These are phyloP conservation scores for Folsomia candida DNA, from an alignment of 2,888 invertebrate species.

Conservation along the genomic window DNA sequence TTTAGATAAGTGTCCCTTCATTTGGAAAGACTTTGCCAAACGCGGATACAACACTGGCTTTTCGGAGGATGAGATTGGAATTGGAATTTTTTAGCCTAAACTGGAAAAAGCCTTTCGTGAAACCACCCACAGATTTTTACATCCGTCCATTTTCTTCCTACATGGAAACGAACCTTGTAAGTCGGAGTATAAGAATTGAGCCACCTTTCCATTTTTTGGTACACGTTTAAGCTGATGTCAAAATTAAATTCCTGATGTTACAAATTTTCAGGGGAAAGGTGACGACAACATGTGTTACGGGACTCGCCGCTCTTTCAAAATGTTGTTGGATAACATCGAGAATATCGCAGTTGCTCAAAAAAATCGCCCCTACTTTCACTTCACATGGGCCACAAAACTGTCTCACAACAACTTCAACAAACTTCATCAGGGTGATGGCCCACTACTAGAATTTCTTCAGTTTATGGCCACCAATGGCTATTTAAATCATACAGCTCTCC, in stretches of 20 bases:
- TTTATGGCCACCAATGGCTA: constrained; percentile 59
- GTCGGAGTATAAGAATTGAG: too few relatives aligned
- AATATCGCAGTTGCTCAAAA: constrained; percentile 63
- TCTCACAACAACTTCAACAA: constrained; percentile 82
- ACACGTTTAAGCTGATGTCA: too few relatives aligned
- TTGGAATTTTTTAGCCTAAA: constrained; percentile 78
- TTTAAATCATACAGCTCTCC: constrained; percentile 67
- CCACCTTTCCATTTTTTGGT: too few relatives aligned
- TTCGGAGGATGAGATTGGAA: constrained; percentile 76
- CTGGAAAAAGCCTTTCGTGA: constrained; percentile 70
- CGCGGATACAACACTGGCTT: constrained; percentile 73
- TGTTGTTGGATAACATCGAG: constrained; percentile 68
- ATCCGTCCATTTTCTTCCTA: constrained; percentile 69
- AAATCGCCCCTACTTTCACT: constrained; percentile 67
- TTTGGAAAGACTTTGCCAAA: constrained; percentile 77
- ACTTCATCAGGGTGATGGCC: constrained; percentile 69
- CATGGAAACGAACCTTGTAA: constrained; percentile 60
- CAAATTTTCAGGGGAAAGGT: too few relatives aligned
- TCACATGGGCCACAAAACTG: constrained; percentile 80
- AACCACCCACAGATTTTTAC: constrained; percentile 81
- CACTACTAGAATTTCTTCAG: constrained; percentile 63
- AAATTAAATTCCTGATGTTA: too few relatives aligned
- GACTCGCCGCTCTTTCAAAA: constrained; percentile 66
- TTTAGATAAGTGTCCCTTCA: constrained; percentile 76
- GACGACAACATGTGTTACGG: constrained; percentile 64